Base-by-base conservation (phyloP, 2,113 vertebrate species). In the Mus spicilegus region DNA sequence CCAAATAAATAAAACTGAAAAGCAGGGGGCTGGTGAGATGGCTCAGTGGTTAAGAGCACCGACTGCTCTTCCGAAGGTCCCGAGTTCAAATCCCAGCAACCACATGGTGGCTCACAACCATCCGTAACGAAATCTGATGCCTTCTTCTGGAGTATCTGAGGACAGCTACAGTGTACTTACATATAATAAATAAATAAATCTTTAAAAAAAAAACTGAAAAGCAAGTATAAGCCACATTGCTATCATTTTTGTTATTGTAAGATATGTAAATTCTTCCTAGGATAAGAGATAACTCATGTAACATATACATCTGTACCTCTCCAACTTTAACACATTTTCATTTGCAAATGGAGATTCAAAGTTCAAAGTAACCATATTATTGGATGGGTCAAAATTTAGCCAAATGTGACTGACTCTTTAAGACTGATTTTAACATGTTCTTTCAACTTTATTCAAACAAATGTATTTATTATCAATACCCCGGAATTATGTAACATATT, bases 371-470 rank as follows among this genome's bases (percentile, higher is more conserved):
- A 88, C 33, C 33, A 93, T 0, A 85, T 42, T 61, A 95, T 80
- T 87, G 88, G 39, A 77, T 89, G 51, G 54, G 46, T 88, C 77
- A 78, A 95, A 80, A 84, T 73, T 73, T 82, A 85, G 42, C 93
- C 93, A 94, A 92, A 93, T 11, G 42, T 73, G 67, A 94, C 39
- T 96, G 84, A 87, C 63, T 69, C 56, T 61, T 84, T 73, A 88
- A 89, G 76, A 85, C 11, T 49, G 42, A 96, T 39, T 96, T 94
- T 85, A 92, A 84, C 56, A 63, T 46, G 26, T 89, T 95, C 67
- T 95, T 96, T 89, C 54, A 78, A 78, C 51, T 95, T 97, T 91
- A 97, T 87, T 95, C 87, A 95, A 91, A 94, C 86, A 70, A 69
- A 86, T n/a, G 30, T 39, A 86, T 46, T 77, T 61, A 90, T 87